These are phyloP conservation scores for Phrynocephalus versicolor DNA, from an alignment of 2,113 vertebrate species.

Conservation along the genomic window DNA sequence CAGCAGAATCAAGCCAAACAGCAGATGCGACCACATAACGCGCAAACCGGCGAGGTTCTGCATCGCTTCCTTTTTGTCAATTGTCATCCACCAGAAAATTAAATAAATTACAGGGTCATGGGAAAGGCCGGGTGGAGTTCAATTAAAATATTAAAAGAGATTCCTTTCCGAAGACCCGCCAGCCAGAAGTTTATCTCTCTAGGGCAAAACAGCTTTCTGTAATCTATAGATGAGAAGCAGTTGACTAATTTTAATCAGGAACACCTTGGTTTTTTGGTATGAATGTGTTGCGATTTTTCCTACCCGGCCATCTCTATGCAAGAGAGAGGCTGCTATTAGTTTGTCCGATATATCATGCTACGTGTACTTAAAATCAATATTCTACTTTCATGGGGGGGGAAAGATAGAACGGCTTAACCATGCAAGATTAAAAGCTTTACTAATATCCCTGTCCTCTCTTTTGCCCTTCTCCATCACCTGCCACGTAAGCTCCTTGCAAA, in stretches of 20 bases:
- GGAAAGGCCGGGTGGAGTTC: background rate
- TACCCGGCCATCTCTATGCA: background rate
- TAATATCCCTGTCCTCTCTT: background rate
- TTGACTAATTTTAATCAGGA: background rate
- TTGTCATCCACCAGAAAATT: background rate
- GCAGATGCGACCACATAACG: background rate
- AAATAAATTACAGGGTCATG: background rate
- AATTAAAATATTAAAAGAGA: background rate
- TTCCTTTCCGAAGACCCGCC: too few relatives aligned
- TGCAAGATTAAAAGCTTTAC: conserved; percentile 14
- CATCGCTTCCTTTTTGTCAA: background rate
- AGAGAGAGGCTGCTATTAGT: background rate
- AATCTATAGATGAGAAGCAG: background rate
- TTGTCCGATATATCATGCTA: background rate
- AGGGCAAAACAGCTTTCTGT: background rate
- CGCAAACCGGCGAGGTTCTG: background rate
- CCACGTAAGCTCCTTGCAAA: background rate
- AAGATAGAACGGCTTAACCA: background rate
- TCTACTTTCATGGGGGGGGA: background rate
- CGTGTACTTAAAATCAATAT: background rate
- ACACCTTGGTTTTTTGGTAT: background rate
- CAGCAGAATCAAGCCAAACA: background rate
- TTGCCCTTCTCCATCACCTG: background rate
- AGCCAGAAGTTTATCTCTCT: background rate
- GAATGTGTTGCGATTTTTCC: background rate